Percentiles rank a stretch among this genome's conserved stretches.
Evolutionary conservation across 2,797 vertebrate genomes (phyloP).

Genomic region (Crocidura indochinensis): DNA sequence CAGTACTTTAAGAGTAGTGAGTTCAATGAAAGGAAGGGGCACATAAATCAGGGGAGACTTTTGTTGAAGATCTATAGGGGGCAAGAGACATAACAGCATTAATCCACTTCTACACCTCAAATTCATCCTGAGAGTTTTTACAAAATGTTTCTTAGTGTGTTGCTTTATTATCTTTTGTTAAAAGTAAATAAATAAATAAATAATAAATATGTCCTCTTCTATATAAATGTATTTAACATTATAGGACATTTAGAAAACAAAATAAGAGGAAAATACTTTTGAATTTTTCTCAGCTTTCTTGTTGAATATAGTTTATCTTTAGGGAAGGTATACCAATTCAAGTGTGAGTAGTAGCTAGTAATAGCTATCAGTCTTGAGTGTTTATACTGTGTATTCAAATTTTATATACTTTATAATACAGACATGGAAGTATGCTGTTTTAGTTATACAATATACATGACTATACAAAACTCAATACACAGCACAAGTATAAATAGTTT

Average conservation of each 20-base stretch:
- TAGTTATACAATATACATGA: conserved; percentile 8
- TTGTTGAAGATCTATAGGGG: neutral
- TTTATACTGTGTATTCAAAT: conserved; percentile 50
- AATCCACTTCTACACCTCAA: neutral
- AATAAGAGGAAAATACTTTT: too few relatives aligned
- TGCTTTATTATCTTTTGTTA: conserved; percentile 12
- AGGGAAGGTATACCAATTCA: neutral
- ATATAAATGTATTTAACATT: too few relatives aligned
- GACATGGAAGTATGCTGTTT: neutral
- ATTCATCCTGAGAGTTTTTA: neutral
- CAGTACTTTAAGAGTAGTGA: neutral
- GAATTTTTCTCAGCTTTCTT: neutral
- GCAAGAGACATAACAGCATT: neutral
- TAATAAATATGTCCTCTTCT: too few relatives aligned
- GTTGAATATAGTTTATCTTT: conserved; percentile 33
- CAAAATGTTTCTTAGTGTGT: neutral
- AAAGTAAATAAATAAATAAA: neutral
- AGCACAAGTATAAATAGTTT: neutral
- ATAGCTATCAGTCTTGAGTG: neutral
- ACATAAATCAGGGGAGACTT: neutral
- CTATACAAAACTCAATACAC: neutral
- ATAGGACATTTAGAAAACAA: too few relatives aligned
- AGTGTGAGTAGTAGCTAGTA: conserved; percentile 49
- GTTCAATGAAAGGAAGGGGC: neutral
- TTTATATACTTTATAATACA: neutral